These are phyloP conservation scores for Drosophila equinoxialis DNA, from an alignment of 1,140 invertebrate genomes.

Conservation along the genomic window DNA sequence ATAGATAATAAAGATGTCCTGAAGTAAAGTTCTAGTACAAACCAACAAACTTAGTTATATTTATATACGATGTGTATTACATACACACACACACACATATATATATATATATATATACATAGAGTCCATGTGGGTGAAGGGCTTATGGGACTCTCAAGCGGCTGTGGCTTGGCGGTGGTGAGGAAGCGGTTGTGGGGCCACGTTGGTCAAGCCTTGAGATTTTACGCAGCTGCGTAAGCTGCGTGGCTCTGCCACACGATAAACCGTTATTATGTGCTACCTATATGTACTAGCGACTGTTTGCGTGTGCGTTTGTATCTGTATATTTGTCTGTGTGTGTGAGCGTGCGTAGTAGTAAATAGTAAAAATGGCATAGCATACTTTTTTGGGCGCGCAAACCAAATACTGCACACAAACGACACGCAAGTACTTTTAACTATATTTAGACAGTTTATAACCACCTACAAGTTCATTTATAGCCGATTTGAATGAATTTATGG, in stretches of 20 bases:
- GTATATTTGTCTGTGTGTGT: conserved; percentile 31
- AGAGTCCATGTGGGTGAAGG: conserved; percentile 1
- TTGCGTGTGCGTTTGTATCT: conserved; percentile 16
- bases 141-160: conserved; percentile 22
- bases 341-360: conserved; percentile 77
- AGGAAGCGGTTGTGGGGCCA: conserved; percentile 31
- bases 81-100: conserved; percentile 10
- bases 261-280: conserved; percentile 71
- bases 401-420: conserved; percentile 22
- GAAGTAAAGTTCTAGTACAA: background rate
- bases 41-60: background rate
- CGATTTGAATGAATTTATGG: conserved; percentile 41
- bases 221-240: conserved; percentile 76
- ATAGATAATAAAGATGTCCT: conserved; percentile 25
- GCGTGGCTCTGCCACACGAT: conserved; percentile 64
- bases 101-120: conserved; percentile 22
- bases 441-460: background rate
- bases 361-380: conserved; percentile 72
- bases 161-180: background rate
- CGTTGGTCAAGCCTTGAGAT: conserved; percentile 75
- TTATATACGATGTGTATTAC: background rate
- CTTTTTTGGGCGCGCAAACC: conserved; percentile 75
- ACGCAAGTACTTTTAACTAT: conserved; percentile 23
- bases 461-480: conserved; percentile 43
- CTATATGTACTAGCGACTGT: conserved; percentile 27